Evolutionary conservation across 1,140 invertebrate genomes (phyloP).

Genomic region (Pygmarrhopalites habei): DNA sequence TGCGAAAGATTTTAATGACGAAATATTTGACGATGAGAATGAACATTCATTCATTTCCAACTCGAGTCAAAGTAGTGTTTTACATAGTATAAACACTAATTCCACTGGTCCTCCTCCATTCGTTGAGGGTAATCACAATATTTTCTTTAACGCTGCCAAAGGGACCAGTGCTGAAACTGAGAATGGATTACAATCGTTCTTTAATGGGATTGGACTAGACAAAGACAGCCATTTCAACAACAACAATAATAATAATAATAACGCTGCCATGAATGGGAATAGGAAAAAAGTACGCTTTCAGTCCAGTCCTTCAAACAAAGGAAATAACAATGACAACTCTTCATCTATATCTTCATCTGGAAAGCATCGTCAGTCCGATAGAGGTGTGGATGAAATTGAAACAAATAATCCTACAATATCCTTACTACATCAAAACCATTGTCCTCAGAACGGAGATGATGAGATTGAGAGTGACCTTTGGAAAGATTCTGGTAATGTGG

Average conservation of each 20-base stretch:
- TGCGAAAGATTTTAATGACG: slow-evolving; percentile 14
- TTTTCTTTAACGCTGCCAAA: too few species aligned
- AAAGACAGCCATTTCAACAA: neutral
- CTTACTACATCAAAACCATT: slow-evolving; percentile 32
- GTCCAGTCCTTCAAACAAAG: too few species aligned
- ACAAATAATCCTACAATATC: slow-evolving; percentile 27
- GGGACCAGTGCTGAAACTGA: too few species aligned
- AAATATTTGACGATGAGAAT: slow-evolving; percentile 18
- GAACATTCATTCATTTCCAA: neutral
- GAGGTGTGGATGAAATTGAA: slow-evolving; percentile 24
- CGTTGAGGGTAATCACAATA: too few species aligned
- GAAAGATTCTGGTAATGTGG: slow-evolving; percentile 6
- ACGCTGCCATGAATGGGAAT: neutral
- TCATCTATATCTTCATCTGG: neutral
- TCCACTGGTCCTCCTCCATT: too few species aligned
- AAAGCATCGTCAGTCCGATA: neutral
- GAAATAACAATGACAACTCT: neutral
- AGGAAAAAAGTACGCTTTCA: neutral
- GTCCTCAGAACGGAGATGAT: slow-evolving; percentile 27
- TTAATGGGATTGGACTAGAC: neutral
- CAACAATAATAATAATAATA: neutral
- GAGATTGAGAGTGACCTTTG: slow-evolving; percentile 9
- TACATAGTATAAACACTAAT: neutral
- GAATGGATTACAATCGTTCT: neutral
- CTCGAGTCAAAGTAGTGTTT: neutral